Conservation (phyloP, 2,888 invertebrate species). For the Melipona beecheii region DNA sequence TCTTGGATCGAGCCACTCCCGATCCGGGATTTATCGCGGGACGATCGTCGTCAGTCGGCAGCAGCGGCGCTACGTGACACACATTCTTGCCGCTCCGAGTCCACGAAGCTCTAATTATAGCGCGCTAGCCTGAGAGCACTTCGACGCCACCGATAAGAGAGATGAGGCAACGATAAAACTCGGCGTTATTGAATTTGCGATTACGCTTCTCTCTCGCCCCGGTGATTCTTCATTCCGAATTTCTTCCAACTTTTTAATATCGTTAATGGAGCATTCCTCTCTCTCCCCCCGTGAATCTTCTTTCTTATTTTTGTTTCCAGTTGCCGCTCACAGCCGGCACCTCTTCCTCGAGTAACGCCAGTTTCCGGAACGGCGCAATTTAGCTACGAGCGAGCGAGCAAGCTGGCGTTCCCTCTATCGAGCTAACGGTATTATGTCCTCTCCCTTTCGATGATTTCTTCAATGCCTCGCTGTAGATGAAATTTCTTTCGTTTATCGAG, state of each 20-base stretch:
- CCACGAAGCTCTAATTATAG: constrained; percentile 38
- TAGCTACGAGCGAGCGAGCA: not conserved
- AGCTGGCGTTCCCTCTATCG: too few relatives aligned
- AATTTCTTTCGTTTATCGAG: too few relatives aligned
- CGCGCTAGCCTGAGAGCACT: constrained; percentile 16
- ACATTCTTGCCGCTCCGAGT: not conserved
- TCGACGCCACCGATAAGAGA: constrained; percentile 21
- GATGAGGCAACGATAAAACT: not conserved
- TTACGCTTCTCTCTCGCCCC: constrained; percentile 5
- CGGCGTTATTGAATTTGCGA: constrained; percentile 36
- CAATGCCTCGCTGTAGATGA: too few relatives aligned
- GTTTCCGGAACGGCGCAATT: not conserved
- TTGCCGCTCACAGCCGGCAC: too few relatives aligned
- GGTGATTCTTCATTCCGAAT: constrained; percentile 3
- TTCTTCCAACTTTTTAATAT: not conserved
- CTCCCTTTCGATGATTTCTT: too few relatives aligned
- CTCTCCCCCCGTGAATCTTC: not conserved
- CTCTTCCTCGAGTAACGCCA: not conserved
- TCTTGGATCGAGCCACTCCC: not conserved
- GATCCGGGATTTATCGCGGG: constrained; percentile 36
- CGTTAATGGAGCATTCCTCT: constrained; percentile 17
- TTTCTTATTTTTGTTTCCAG: not conserved
- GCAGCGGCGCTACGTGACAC: constrained; percentile 23
- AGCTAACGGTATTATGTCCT: too few relatives aligned
- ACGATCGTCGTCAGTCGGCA: constrained; percentile 15